These are phyloP conservation scores for Eidolon dupreanum DNA, from an alignment of 2,797 vertebrate genomes.

Conservation along the genomic window DNA sequence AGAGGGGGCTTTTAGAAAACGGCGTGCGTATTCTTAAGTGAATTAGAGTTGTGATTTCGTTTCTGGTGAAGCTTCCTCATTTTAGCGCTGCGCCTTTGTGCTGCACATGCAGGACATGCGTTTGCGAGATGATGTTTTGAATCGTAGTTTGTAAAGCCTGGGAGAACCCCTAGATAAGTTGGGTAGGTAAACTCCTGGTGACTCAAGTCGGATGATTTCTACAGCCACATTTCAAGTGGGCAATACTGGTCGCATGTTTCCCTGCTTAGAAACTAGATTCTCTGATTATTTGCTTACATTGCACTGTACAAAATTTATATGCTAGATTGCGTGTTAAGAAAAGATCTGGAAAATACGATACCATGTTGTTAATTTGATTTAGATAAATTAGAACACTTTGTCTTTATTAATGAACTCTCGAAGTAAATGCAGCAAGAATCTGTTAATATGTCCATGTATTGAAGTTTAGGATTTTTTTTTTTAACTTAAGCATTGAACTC, in stretches of 20 bases:
- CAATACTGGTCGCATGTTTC: not conserved
- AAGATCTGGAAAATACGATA: conserved; percentile 36
- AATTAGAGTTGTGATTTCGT: conserved; percentile 58
- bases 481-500: conserved; percentile 30
- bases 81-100: conserved; percentile 66
- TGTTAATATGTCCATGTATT: conserved; percentile 5
- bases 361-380: conserved; percentile 13
- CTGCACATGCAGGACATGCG: conserved; percentile 37
- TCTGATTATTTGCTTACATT: conserved; percentile 51
- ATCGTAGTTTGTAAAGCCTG: not conserved
- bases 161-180: conserved; percentile 10
- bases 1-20: conserved; percentile 4
- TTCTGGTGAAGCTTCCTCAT: conserved; percentile 63
- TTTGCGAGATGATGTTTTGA: conserved; percentile 12
- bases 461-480: conserved; percentile 52
- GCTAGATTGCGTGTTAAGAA: not conserved
- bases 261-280: not conserved
- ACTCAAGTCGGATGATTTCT: not conserved
- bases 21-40: not conserved
- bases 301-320: not conserved
- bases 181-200: conserved; percentile 32
- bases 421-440: conserved; percentile 18
- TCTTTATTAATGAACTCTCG: not conserved
- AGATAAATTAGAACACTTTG: not conserved
- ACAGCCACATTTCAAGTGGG: not conserved